These are phyloP conservation scores for Aspidiotus destructor DNA, from an alignment of 2,888 invertebrate species.

Conservation along the genomic window DNA sequence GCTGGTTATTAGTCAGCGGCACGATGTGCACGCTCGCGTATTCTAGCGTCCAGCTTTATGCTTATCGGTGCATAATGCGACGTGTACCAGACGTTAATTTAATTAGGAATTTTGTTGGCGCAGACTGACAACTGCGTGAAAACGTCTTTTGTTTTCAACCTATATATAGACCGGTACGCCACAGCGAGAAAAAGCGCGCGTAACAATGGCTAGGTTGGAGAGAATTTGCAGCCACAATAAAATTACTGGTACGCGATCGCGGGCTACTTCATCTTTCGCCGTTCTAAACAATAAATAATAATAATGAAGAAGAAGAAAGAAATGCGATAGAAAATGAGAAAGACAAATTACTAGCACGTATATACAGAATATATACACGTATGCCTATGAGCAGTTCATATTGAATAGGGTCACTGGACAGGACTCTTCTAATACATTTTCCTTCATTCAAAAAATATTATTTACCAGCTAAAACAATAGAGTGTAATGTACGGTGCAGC, in stretches of 20 bases:
- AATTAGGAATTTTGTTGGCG: too few relatives aligned
- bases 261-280: neutral
- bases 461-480: conserved; percentile 23
- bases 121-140: too few relatives aligned
- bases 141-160: too few relatives aligned
- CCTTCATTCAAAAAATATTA: neutral
- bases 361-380: neutral
- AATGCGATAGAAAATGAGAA: neutral
- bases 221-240: conserved; percentile 2
- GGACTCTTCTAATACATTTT: conserved; percentile 11
- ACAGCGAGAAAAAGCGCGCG: too few relatives aligned
- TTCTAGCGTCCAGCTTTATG: too few relatives aligned
- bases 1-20: too few relatives aligned
- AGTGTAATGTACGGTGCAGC: neutral
- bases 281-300: neutral
- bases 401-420: conserved; percentile 28
- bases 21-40: too few relatives aligned
- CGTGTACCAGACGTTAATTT: too few relatives aligned
- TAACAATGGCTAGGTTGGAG: neutral
- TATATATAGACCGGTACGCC: too few relatives aligned
- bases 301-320: neutral
- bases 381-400: conserved; percentile 2
- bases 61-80: too few relatives aligned
- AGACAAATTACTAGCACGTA: too few relatives aligned
- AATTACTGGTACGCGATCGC: neutral